Evolutionary conservation across 2,797 vertebrate species (phyloP), one percentile per base, ranked within the genome.

Genomic region (Danio aesculapii): DNA sequence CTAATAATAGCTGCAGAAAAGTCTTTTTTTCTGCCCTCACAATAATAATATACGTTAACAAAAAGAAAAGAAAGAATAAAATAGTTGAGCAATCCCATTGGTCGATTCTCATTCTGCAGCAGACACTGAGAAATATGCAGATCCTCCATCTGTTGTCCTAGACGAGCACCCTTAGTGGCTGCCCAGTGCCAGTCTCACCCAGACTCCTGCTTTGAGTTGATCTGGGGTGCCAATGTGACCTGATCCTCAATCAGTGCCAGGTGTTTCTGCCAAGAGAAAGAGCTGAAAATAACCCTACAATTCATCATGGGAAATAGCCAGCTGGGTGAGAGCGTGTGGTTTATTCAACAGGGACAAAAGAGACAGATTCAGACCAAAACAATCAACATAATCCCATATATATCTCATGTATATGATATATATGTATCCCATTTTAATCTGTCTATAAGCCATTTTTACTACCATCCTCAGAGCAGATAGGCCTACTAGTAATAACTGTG

Each of bases 81-180:
- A 30, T 30, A 87, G 85, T 83, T 87, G 85, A 85, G 83, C 82
- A 84, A 86, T 87, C 90, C 82, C 86, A 88, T 84, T 30, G 80
- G 86, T 81, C 19, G 39, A 43, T 46, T 70, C 41, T 71, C 4
- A 55, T 39, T 64, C 61, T 53, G 57, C 74, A 74, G 53, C 59
- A 71, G 66, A 62, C 66, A 71, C 46, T 62, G 30, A 17, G 46
- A 41, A 52, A 52, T 82, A 80, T 83, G 83, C 46, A 79, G 88
- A 87, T 87, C 81, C 84, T 92, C 91, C 93, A 92, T 94, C 93
- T 94, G 93, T 80, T 62, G 47, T 88, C 86, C 88, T 89, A 85
- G 81, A 91, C 85, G 87, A 88, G 84, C 83, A 86, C 84, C 89
- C 90, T 92, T 88, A 89, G 86, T 88, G 81, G 81, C 75, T 89